phyloP scores from a whole-genome alignment of 2,113 vertebrate genomes.

The Pogona vitticeps region DNA sequence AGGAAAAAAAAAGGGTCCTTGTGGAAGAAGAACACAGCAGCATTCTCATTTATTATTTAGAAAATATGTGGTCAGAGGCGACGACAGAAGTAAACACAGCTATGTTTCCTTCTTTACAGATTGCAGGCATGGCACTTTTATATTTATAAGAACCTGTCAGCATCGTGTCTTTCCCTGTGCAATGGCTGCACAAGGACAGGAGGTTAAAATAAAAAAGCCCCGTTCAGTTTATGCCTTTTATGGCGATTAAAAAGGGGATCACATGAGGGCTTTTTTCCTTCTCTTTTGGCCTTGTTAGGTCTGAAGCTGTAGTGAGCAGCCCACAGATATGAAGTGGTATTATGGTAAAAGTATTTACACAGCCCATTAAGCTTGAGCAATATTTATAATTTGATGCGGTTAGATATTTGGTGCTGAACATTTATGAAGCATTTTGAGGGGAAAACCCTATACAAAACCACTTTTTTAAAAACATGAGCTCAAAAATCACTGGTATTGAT shows the following conservation, averaged over 20 bases:
- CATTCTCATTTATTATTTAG: constrained; percentile 28
- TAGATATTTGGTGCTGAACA: background rate
- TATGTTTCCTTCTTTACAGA: constrained; percentile 43
- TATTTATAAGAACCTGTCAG: constrained; percentile 50
- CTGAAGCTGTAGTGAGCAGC: background rate
- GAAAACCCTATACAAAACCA: background rate
- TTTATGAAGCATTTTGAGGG: background rate
- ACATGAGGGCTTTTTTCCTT: rapidly evolving
- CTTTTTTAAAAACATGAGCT: constrained; percentile 28
- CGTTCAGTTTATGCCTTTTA: constrained; percentile 59
- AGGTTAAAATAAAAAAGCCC: constrained; percentile 2
- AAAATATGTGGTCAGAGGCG: background rate
- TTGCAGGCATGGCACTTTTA: constrained; percentile 24
- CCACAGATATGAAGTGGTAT: constrained; percentile 16
- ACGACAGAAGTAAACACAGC: constrained; percentile 43
- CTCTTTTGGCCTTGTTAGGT: background rate
- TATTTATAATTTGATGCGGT: background rate
- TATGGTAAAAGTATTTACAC: constrained; percentile 36
- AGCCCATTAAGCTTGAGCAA: constrained; percentile 23
- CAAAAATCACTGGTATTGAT: background rate
- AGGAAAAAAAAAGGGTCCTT: background rate
- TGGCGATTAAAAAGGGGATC: constrained; percentile 38
- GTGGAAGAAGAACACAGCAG: constrained; percentile 7
- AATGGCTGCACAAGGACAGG: background rate
- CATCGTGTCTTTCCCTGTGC: background rate